A percentile compares a stretch with the other conserved stretches of the same genome.
phyloP scores from a whole-genome alignment of 2,113 vertebrate genomes.

The Neoarius graeffei region DNA sequence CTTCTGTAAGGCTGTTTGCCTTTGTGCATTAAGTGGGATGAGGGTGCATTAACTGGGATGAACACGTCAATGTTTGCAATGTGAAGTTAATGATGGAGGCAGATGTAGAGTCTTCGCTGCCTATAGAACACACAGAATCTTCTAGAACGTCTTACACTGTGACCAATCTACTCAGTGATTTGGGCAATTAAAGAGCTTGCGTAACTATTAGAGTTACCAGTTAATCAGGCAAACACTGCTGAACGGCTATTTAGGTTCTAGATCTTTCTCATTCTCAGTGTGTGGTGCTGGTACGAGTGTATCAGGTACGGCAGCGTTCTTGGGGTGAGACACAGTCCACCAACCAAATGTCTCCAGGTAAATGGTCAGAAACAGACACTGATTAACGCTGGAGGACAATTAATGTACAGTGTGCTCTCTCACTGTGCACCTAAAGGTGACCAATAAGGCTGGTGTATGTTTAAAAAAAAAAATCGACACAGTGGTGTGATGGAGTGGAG shows the following conservation, averaged over 20 bases:
- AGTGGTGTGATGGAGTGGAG: neutral
- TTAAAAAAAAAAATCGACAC: neutral
- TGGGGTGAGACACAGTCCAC: neutral
- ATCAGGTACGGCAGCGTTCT: neutral
- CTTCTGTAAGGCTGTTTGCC: slow-evolving; percentile 37
- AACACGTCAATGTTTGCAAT: neutral
- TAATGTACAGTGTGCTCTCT: neutral
- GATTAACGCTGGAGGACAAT: too few relatives aligned
- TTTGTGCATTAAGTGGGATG: slow-evolving; percentile 37
- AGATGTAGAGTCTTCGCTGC: neutral
- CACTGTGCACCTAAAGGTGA: neutral
- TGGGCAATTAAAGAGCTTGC: slow-evolving; percentile 1
- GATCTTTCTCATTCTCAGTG: neutral
- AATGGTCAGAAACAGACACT: neutral
- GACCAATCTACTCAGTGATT: neutral
- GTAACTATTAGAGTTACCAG: neutral
- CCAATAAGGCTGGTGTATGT: neutral
- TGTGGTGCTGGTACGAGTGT: neutral
- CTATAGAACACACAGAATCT: neutral
- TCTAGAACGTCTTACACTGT: neutral
- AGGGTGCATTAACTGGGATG: slow-evolving; percentile 33
- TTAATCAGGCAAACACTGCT: neutral
- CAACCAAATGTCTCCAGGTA: neutral
- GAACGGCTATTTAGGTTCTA: neutral
- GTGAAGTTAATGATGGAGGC: neutral